Evolutionary conservation across 2,113 vertebrate genomes (phyloP), one percentile per base, ranked within the genome.

Genomic region (Acrocephalus kingi): DNA sequence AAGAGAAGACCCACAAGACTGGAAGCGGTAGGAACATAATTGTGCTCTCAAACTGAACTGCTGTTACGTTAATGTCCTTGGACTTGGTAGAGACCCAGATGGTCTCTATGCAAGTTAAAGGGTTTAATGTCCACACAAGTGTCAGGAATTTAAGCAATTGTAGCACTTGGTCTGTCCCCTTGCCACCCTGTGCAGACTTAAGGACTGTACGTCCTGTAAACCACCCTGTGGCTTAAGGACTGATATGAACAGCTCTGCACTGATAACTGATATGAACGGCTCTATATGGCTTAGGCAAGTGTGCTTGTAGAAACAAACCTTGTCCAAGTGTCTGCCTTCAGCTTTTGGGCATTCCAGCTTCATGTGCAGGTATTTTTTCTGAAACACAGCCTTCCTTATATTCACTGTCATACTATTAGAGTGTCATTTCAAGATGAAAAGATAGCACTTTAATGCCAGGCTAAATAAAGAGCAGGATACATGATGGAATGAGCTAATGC

Each of bases 401-500:
- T 81, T 91, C 30, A 9, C 54, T 88, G 84, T 93, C 39, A 61
- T 41, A 21, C 28, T 74, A 49, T 73, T 39, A 64, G 24, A 64
- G 51, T 85, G 45, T 86, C 59, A 64, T 89, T 85, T 80, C 67
- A 95, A 59, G 67, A 91, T 64, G 43, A 89, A 91, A 93, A 96
- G 72, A 79, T 33, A 92, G 39, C 39, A 74, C 55, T 67, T 73
- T 88, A 90, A 51, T 91, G 58, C 56, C 39, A 51, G 61, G 91
- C 64, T 95, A 94, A 97, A 95, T 91, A 91, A 96, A 94, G 91
- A 84, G 61, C 64, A 75, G 87, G 33, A 84, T 92, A 52, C 66
- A 79, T 76, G 75, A 93, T 85, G 83, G 95, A 88, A 75, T 78
- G 75, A 95, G 63, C 64, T 69, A 95, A 97, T 97, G 76, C 86